Conservation (phyloP, 2,888 invertebrate species). For the Ornithoptera priamus region DNA sequence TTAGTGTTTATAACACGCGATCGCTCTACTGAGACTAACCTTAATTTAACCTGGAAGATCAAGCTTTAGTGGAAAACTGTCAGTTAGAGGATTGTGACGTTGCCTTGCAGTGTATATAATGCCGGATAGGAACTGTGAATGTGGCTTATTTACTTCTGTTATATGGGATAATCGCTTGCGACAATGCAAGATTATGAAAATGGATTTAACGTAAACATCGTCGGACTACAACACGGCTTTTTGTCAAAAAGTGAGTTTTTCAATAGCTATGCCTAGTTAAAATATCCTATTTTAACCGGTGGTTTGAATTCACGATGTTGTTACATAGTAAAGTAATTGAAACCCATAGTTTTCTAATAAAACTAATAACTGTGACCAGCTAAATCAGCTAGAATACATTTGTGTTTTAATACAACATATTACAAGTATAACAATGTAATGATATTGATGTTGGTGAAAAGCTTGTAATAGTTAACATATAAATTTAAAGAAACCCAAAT, state of each 20-base stretch:
- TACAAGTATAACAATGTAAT: not conserved
- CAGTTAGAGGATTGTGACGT: conserved; percentile 71
- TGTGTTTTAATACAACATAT: not conserved
- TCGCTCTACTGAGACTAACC: conserved; percentile 50
- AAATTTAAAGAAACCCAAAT: conserved; percentile 7
- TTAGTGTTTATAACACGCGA: conserved; percentile 64
- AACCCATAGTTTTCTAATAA: not conserved
- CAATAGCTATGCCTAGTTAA: conserved; percentile 22
- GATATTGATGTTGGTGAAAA: not conserved
- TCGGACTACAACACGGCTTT: conserved; percentile 67
- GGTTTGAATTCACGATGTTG: not conserved
- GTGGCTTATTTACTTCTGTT: conserved; percentile 67
- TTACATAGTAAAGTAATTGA: conserved; percentile 8
- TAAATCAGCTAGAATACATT: not conserved
- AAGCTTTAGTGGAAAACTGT: conserved; percentile 61
- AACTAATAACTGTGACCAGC: not conserved
- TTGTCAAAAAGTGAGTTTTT: conserved; percentile 72
- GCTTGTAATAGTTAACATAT: not conserved
- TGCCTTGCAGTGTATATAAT: conserved; percentile 65
- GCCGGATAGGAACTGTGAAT: conserved; percentile 75
- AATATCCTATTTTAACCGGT: conserved; percentile 9
- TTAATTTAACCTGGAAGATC: conserved; percentile 53
- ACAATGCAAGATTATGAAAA: conserved; percentile 76
- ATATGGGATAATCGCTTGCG: conserved; percentile 63
- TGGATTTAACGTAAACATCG: conserved; percentile 71